Base-by-base conservation (phyloP, 2,113 vertebrate species). In the Pampusana beccarii region DNA sequence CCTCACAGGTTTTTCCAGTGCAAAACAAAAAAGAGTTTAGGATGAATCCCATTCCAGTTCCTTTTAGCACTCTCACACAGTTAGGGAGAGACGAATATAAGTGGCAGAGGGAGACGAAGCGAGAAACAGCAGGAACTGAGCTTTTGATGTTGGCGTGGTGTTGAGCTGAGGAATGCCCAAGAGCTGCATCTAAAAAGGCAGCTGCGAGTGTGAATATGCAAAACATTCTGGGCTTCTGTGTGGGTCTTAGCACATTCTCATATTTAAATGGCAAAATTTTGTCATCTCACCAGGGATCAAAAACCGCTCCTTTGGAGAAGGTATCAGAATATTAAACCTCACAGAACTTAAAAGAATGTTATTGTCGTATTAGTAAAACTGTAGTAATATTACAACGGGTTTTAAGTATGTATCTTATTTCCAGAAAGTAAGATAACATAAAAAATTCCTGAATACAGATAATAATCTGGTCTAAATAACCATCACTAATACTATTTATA, bases 181-280 rank as follows among this genome's bases (percentile, higher is more conserved):
- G 87, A 92, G 70, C 58, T 82, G 46, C 71, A 85, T 72, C 74
- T 66, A 70, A 94, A 92, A 88, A 88, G 64, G 69, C 80, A 93
- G 83, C 79, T 77, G 21, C 3, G 1, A 84, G 64, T 34, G 60
- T 79, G 77, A 93, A 92, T 86, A 95, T 38, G 53, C 61, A 92
- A 92, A 90, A 92, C 50, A 71, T 62, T 46, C 56, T 56, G 64
- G 51, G 78, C 62, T 94, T 94, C 31, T 25, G 21, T 71, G 79
- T 46, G 51, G 14, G 56, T 86, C 87, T 93, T 82, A 90, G 54
- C 70, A 92, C 79, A 34, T 78, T 54, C 60, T 80, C 9, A 0
- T 71, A 83, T 80, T 90, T 80, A 94, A 89, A 93, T 23, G 66
- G 42, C 51, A 91, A 90, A 90, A 83, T 74, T 80, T 5, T 90